phyloP scores from a whole-genome alignment of 2,113 vertebrate genomes.

The Grus americana region DNA sequence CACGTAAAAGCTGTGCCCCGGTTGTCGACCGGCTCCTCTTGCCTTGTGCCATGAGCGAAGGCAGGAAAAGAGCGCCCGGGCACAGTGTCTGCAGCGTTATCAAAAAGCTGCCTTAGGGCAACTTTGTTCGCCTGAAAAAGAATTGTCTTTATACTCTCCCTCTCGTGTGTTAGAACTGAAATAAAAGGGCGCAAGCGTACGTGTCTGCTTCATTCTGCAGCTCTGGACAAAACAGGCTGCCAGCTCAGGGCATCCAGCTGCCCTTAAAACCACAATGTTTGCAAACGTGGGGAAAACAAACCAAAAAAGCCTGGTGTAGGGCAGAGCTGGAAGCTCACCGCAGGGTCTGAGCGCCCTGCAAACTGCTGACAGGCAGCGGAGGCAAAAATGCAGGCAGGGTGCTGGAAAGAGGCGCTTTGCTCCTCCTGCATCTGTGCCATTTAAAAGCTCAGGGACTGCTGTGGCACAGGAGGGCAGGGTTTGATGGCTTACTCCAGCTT shows the following conservation, averaged over 20 bases:
- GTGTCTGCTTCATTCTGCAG: neutral
- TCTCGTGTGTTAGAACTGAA: neutral
- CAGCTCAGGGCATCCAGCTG: neutral
- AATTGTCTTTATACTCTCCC: neutral
- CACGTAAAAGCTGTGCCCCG: rapidly evolving
- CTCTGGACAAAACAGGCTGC: neutral
- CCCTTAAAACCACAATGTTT: neutral
- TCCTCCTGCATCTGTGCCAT: neutral
- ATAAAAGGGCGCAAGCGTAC: neutral
- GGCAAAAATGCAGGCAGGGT: rapidly evolving
- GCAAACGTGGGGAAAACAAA: neutral
- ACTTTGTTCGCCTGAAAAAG: neutral
- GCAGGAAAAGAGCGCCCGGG: rapidly evolving
- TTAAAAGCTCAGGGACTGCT: rapidly evolving
- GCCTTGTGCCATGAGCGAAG: neutral
- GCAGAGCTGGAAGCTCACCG: neutral
- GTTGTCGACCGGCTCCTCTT: neutral
- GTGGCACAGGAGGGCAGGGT: neutral
- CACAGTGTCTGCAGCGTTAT: rapidly evolving
- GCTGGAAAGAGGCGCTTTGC: neutral
- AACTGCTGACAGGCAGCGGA: rapidly evolving
- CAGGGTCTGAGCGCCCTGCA: rapidly evolving
- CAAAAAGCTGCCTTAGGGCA: neutral
- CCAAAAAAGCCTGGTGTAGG: rapidly evolving
- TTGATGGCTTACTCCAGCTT: neutral